These are phyloP conservation scores for Troilus luridus DNA, from an alignment of 2,888 invertebrate species.

Conservation along the genomic window DNA sequence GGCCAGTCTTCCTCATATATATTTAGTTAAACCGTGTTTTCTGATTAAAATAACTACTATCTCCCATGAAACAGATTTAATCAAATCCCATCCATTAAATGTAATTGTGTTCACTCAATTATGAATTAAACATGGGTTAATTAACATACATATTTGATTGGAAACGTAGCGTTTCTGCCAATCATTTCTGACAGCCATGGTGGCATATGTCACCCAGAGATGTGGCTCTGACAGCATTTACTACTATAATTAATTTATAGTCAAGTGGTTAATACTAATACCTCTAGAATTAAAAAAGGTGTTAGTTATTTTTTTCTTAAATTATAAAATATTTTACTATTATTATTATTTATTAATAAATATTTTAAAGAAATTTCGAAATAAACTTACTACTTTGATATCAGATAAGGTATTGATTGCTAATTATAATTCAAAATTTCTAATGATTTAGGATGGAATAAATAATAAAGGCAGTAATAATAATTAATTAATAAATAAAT, in stretches of 20 bases:
- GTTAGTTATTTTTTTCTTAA: no score
- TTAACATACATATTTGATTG: conserved; percentile 34
- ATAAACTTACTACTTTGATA: no score
- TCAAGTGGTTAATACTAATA: background rate
- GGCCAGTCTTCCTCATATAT: background rate
- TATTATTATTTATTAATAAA: no score
- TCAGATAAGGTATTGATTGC: no score
- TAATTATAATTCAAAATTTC: no score
- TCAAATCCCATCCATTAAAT: conserved; percentile 3
- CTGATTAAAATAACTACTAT: background rate
- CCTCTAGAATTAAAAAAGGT: background rate
- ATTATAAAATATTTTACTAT: no score
- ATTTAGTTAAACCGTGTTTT: background rate
- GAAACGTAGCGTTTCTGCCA: conserved; percentile 15
- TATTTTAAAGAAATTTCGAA: no score
- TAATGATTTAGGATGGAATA: no score
- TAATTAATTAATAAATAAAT: no score
- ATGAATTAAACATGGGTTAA: conserved; percentile 29
- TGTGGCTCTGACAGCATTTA: background rate
- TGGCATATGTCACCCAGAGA: background rate
- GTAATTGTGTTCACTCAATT: background rate
- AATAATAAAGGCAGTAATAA: no score
- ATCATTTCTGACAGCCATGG: background rate
- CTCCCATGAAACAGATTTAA: background rate
- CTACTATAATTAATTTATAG: conserved; percentile 13